Evolutionary conservation across 2,113 vertebrate species (phyloP), one percentile per base, ranked within the genome.

Genomic region (Ranitomeya variabilis): DNA sequence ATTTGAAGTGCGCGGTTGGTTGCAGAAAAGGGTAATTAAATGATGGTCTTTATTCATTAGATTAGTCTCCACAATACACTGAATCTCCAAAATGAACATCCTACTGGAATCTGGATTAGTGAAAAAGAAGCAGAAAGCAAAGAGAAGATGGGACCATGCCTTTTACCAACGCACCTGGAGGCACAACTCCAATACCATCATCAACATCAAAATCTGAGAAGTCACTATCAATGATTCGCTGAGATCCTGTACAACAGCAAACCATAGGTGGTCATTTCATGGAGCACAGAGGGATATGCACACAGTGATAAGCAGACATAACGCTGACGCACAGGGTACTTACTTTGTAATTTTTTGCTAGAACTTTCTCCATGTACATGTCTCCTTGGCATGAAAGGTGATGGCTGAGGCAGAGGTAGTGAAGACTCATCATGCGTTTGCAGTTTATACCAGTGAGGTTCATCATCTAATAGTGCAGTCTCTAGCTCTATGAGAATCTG

Each of bases 291-390:
- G 90, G 60, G 11, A 37, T 19, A 66, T 71, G 78, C 62, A 87
- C 51, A 74, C 23, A 55, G 59, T 26, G 80, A 69, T 80, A 71
- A 80, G 4, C 8, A 78, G 31, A 51, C 74, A 64, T 52, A 16
- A 76, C 9, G 18, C 11, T 51, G 45, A 7, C 12, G 16, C 8
- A 31, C 13, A 31, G n/a, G 62, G 16, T 8, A 97, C 98, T 90
- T 97, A 99, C 98, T 98, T 95, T 99, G 98, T 55, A 99, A 94
- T 91, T 99, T 99, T 95, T 99, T 99, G 96, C 96, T 97, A 90
- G 97, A 96, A 92, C 95, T 98, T 91, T 99, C 98, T 92, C 95
- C 95, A 11, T 98, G 98, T 85, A 95, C 91, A 81, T 99, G 98
- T 93, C 97, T 95, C 93, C 98, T 96, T 84, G 98, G 96, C 94